These are phyloP conservation scores for Mizuhopecten yessoensis DNA, from an alignment of 1,140 invertebrate species.

Conservation along the genomic window DNA sequence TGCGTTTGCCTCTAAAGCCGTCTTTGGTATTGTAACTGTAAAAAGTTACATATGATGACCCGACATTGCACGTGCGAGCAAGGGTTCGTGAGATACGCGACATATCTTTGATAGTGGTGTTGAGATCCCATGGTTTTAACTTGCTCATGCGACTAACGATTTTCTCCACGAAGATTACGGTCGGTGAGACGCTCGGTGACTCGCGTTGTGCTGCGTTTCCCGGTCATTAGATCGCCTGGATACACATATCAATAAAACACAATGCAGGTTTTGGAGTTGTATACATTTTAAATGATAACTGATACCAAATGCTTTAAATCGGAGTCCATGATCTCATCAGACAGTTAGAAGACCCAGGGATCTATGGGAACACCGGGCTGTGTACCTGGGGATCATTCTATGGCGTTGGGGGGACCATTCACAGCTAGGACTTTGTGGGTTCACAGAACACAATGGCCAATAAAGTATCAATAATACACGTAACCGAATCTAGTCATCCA, in stretches of 20 bases:
- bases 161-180: neutral
- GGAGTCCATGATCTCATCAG: neutral
- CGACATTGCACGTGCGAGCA: neutral
- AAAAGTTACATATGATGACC: neutral
- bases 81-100: neutral
- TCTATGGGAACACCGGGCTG: neutral
- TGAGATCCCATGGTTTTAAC: neutral
- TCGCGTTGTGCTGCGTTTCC: neutral
- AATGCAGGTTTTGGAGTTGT: neutral
- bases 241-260: neutral
- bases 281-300: conserved; percentile 36
- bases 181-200: neutral
- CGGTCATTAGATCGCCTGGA: conserved; percentile 18
- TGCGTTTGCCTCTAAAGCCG: neutral
- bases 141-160: conserved; percentile 4
- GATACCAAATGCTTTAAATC: conserved; percentile 19
- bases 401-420: neutral
- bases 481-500: neutral
- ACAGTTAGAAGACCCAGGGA: neutral
- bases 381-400: neutral
- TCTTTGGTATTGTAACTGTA: neutral
- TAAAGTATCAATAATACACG: neutral
- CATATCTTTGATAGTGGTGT: neutral
- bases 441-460: neutral
- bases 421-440: neutral